These are phyloP conservation scores for Plutella xylostella DNA, from an alignment of 2,888 invertebrate species.

Conservation along the genomic window DNA sequence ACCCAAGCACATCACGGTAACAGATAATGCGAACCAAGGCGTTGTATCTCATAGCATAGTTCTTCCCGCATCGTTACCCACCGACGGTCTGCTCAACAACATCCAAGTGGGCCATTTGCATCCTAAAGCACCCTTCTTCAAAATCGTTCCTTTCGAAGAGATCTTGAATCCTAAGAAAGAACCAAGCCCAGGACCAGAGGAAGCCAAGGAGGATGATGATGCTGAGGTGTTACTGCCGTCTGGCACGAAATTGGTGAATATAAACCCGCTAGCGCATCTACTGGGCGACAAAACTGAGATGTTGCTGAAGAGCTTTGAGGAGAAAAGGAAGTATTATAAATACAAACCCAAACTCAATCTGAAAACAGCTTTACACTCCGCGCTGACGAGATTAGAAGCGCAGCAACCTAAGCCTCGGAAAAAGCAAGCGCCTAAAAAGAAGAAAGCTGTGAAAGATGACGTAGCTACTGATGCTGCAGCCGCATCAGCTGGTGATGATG, in stretches of 20 bases:
- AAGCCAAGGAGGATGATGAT: not conserved
- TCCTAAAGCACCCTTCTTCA: conserved; percentile 45
- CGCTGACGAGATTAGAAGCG: conserved; percentile 29
- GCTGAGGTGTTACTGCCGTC: conserved; percentile 30
- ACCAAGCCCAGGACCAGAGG: not conserved
- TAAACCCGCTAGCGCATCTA: conserved; percentile 49
- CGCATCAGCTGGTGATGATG: no score
- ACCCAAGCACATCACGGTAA: conserved; percentile 12
- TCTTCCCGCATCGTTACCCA: conserved; percentile 32
- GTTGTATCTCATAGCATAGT: conserved; percentile 29
- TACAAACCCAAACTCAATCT: conserved; percentile 27
- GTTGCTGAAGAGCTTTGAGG: conserved; percentile 20
- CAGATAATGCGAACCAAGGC: no score
- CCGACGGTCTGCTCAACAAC: conserved; percentile 20
- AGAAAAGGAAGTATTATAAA: conserved; percentile 33
- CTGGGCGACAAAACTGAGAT: conserved; percentile 30
- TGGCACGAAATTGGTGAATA: conserved; percentile 41
- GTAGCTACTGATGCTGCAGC: no score
- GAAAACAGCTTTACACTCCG: conserved; percentile 34
- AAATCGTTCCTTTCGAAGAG: conserved; percentile 45
- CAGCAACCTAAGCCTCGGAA: conserved; percentile 5
- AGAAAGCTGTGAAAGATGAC: no score
- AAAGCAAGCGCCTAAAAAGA: conserved; percentile 10
- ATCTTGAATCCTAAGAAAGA: conserved; percentile 18
- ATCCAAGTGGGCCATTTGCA: conserved; percentile 42